Percentiles rank a stretch among this genome's conserved stretches.
Conservation (phyloP, 2,888 invertebrate genomes). For the Acanthosepion pharaonis region DNA sequence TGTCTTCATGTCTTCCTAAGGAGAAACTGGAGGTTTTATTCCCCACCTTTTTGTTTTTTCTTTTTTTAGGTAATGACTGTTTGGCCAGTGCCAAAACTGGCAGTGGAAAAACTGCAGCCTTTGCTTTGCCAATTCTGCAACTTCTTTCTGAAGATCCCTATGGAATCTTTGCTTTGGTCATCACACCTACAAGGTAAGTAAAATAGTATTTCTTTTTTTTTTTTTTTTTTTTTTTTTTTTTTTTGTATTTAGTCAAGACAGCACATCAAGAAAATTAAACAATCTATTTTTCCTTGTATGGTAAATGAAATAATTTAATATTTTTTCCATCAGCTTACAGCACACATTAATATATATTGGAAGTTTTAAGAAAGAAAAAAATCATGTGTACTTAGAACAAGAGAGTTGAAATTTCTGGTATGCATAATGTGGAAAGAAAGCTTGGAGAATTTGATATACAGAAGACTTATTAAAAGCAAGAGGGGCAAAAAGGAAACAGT, state of each 20-base stretch:
- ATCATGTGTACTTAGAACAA: no score
- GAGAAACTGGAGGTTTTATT: neutral
- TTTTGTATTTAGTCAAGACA: conserved; percentile 35
- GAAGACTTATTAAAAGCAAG: no score
- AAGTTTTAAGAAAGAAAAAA: no score
- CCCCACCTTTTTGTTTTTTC: no score
- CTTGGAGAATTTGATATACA: no score
- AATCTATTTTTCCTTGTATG: neutral
- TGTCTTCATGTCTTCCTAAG: neutral
- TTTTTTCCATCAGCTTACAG: no score
- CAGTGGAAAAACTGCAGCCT: conserved; percentile 97
- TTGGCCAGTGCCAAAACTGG: conserved; percentile 98
- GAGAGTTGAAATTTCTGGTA: no score
- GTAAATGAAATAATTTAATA: no score
- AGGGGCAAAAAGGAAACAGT: no score
- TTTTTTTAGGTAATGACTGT: conserved; percentile 83
- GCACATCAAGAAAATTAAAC: neutral
- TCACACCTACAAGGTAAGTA: conserved; percentile 89
- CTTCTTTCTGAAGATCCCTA: conserved; percentile 93
- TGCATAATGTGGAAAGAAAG: no score
- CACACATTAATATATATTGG: no score
- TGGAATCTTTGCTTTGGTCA: conserved; percentile 93
- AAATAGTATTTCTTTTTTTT: neutral
- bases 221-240: neutral
- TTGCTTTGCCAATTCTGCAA: conserved; percentile 94